A percentile compares a stretch with the other conserved stretches of the same genome.
Evolutionary conservation across 2,888 invertebrate genomes (phyloP).

Genomic region (Bimastos eiseni): DNA sequence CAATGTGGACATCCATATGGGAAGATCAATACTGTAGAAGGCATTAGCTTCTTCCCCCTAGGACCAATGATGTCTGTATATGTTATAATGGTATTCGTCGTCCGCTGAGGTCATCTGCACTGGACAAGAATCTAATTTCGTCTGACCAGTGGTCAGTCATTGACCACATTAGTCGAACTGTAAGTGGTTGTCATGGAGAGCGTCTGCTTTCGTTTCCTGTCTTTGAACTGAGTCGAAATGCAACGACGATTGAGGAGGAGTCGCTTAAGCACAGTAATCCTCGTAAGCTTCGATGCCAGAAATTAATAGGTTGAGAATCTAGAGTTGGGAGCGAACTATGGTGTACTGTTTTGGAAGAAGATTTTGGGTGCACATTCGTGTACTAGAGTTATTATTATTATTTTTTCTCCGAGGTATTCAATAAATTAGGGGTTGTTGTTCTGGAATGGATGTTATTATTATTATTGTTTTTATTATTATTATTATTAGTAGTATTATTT

Average conservation of each 20-base stretch:
- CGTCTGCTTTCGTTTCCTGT: not conserved
- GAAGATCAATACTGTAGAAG: not conserved
- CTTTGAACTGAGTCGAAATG: not conserved
- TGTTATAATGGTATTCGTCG: not conserved
- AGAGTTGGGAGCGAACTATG: too few relatives aligned
- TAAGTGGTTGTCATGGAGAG: not conserved
- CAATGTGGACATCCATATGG: too few relatives aligned
- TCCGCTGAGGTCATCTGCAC: not conserved
- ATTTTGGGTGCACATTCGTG: too few relatives aligned
- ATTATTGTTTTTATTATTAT: too few relatives aligned
- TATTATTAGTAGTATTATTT: too few relatives aligned
- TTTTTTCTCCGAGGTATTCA: too few relatives aligned
- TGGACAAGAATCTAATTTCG: not conserved
- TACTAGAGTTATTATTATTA: too few relatives aligned
- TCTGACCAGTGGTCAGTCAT: not conserved
- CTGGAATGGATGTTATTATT: too few relatives aligned
- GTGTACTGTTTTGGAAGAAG: too few relatives aligned
- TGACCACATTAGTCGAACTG: slow-evolving; percentile 15
- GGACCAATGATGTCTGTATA: not conserved
- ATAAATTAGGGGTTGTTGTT: too few relatives aligned
- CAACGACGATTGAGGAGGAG: not conserved
- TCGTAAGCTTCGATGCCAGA: not conserved
- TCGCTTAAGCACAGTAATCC: not conserved
- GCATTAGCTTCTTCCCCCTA: not conserved
- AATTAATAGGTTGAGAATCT: not conserved